Conservation (phyloP, 2,797 vertebrate genomes). For the Zenarchopterus dispar region DNA sequence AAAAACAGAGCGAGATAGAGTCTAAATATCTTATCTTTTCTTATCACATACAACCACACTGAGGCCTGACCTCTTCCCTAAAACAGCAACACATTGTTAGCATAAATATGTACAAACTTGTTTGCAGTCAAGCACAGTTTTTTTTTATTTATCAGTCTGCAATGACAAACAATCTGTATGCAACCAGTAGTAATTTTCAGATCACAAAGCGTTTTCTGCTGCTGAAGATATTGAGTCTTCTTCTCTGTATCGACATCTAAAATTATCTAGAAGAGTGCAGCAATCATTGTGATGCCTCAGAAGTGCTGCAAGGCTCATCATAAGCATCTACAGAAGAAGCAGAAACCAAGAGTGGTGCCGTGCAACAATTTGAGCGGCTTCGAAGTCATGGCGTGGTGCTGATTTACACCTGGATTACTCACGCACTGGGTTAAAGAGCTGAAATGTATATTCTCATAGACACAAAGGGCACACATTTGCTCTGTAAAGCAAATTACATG, state of each 20-base stretch:
- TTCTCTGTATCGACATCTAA: conserved; percentile 23
- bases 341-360: too few relatives aligned
- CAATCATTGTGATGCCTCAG: conserved; percentile 28
- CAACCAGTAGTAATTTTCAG: conserved; percentile 47
- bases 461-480: conserved; percentile 17
- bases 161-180: conserved; percentile 29
- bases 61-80: too few relatives aligned
- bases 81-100: background rate
- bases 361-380: conserved; percentile 1
- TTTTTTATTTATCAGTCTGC: too few relatives aligned
- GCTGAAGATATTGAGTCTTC: conserved; percentile 36
- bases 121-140: background rate
- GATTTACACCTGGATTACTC: conserved; percentile 24
- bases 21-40: too few relatives aligned
- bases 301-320: conserved; percentile 30
- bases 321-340: conserved; percentile 19
- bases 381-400: background rate
- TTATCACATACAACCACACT: too few relatives aligned
- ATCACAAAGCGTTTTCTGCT: conserved; percentile 44
- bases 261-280: background rate
- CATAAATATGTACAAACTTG: conserved; percentile 2
- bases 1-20: too few relatives aligned
- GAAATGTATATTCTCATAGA: conserved; percentile 11
- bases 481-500: conserved; percentile 17
- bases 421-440: background rate